phyloP scores from a whole-genome alignment of 2,113 vertebrate species.

The Microtus richardsoni region DNA sequence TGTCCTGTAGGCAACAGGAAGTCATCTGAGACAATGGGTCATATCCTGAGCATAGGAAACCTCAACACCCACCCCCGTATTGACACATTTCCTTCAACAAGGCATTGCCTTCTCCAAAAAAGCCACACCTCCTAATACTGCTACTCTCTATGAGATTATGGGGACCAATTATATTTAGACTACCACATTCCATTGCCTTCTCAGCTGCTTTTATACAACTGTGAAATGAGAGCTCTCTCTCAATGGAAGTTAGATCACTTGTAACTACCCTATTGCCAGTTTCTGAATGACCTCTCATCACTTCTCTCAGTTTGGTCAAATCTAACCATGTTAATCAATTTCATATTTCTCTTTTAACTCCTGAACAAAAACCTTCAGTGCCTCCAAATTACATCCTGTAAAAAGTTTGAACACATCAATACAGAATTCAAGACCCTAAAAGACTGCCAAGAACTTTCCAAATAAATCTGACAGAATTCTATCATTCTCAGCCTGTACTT shows the following conservation, averaged over 20 bases:
- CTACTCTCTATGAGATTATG: too few species aligned
- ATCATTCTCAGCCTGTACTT: background rate
- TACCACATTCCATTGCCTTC: too few species aligned
- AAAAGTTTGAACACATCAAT: background rate
- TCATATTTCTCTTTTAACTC: background rate
- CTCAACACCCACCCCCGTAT: too few species aligned
- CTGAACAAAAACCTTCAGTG: background rate
- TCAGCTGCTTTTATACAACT: background rate
- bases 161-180: too few species aligned
- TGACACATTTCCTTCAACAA: too few species aligned
- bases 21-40: too few species aligned
- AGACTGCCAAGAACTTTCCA: background rate
- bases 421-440: slow-evolving; percentile 3
- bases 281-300: background rate
- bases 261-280: background rate
- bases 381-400: background rate
- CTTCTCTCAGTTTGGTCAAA: background rate
- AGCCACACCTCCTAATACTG: too few species aligned
- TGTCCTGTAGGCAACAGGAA: too few species aligned
- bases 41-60: too few species aligned
- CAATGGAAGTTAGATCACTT: background rate
- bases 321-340: background rate
- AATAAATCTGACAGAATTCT: slow-evolving; percentile 25
- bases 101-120: too few species aligned
- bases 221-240: background rate